A percentile compares a stretch with the other conserved stretches of the same genome.
Evolutionary conservation across 30 jellyfish, hydroid and myxozoan genomes (phyloP).

Genomic region (Hydra vulgaris): DNA sequence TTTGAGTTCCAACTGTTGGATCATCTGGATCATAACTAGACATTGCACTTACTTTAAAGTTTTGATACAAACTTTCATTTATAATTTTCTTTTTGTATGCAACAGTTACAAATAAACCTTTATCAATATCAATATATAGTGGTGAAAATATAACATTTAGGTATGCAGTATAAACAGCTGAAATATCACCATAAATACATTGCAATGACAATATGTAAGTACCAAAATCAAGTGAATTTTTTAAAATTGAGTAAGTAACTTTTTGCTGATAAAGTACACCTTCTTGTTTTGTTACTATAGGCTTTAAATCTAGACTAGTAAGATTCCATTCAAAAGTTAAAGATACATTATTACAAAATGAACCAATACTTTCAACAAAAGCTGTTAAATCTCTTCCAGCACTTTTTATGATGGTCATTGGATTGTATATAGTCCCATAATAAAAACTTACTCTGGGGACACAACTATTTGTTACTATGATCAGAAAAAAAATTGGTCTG

Average conservation of each 20-base stretch:
- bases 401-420: no score
- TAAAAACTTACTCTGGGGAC: no score
- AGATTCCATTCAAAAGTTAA: no score
- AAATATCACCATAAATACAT: not conserved
- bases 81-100: conserved; percentile 33
- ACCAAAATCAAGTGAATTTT: not conserved
- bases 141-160: conserved; percentile 34
- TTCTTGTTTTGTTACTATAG: not conserved
- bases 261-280: not conserved
- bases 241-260: not conserved
- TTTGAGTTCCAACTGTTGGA: not conserved
- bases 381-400: no score
- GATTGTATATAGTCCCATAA: no score
- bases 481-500: no score
- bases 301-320: no score
- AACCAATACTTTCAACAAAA: no score
- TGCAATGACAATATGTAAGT: not conserved
- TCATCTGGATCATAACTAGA: conserved; percentile 60
- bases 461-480: no score
- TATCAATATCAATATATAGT: conserved; percentile 37
- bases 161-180: conserved; percentile 25
- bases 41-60: conserved; percentile 37
- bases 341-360: no score
- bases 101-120: conserved; percentile 38
- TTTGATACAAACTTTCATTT: conserved; percentile 12